These are phyloP conservation scores for Rhinoraja longicauda DNA, from an alignment of 2,797 vertebrate species.

Conservation along the genomic window DNA sequence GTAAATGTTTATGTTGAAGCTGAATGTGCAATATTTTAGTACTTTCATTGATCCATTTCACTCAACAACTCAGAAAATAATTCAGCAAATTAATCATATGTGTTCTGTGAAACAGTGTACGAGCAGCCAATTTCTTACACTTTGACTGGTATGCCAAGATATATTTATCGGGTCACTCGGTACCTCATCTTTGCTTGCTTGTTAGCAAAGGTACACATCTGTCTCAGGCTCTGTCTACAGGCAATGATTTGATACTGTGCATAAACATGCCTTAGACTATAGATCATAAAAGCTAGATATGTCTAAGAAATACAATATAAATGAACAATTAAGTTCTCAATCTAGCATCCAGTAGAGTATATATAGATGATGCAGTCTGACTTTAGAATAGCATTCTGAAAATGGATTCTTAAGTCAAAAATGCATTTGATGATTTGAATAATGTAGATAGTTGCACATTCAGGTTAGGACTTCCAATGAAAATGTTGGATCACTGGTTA, in stretches of 20 bases:
- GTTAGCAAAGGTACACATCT: background rate
- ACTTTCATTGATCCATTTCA: background rate
- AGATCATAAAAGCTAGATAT: background rate
- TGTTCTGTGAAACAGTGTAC: background rate
- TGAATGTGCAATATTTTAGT: background rate
- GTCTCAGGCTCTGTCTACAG: background rate
- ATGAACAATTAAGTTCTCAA: background rate
- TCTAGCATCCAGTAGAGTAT: background rate
- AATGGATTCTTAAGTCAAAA: constrained; percentile 2
- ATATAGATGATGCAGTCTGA: background rate
- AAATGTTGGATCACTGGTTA: background rate
- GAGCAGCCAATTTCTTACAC: background rate
- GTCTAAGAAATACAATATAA: background rate
- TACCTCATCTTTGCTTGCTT: background rate
- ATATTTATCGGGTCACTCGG: background rate
- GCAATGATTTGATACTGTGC: background rate
- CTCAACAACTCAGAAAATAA: background rate
- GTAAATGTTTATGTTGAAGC: background rate
- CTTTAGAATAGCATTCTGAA: background rate
- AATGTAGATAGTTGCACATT: background rate
- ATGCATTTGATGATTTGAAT: background rate
- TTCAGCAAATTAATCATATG: background rate
- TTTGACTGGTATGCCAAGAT: background rate
- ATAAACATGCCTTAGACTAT: background rate
- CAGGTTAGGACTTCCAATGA: background rate